Evolutionary conservation across 2,888 invertebrate genomes (phyloP), one percentile per base, ranked within the genome.

Genomic region (Eristalis arbustorum): DNA sequence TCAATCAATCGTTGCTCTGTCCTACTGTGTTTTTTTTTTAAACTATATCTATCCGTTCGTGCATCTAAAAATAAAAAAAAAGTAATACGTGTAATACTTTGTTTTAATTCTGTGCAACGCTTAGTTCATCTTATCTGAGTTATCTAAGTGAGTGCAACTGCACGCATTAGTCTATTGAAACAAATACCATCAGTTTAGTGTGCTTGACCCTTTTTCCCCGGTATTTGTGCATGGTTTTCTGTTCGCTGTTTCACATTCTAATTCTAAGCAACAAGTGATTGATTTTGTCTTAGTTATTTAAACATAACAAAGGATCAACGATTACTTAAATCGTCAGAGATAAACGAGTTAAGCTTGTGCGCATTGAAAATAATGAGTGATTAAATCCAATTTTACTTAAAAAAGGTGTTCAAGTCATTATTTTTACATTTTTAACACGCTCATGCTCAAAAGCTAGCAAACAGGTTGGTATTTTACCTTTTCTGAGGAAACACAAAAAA

Each of bases 261-360:
- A 56, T 34, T 49, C 23, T 22, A 13, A 57, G 63, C 77, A 77
- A 77, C 77, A 63, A 69, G 77, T 69, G 40, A 23, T n/a, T 69
- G 40, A 23, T n/a, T 25, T 31, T 40, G 13, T 63, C 1, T 18
- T 56, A 49, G 49, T 64, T 74, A 78, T 83, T 61, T 57, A 76
- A 28, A 71, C n/a, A 22, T 49, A 63, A 37, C n/a, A 56, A 34
- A 23, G 64, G 37, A 71, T 31, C 56, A 40, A 69, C 69, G 69
- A 66, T 71, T 61, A 76, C 40, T 37, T 42, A n/a, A n/a, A 18
- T 57, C 61, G 68, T 56, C 42, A 40, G 13, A 61, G n/a, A 67
- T 76, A 23, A 66, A 64, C 6, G 5, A 42, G 25, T 23, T 10
- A 11, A 57, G 18, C 49, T 66, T 64, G 62, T 72, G 28, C 42